A percentile compares a stretch with the other conserved stretches of the same genome.
phyloP scores from a whole-genome alignment of 2,888 invertebrate species.

The Sepiola atlantica region DNA sequence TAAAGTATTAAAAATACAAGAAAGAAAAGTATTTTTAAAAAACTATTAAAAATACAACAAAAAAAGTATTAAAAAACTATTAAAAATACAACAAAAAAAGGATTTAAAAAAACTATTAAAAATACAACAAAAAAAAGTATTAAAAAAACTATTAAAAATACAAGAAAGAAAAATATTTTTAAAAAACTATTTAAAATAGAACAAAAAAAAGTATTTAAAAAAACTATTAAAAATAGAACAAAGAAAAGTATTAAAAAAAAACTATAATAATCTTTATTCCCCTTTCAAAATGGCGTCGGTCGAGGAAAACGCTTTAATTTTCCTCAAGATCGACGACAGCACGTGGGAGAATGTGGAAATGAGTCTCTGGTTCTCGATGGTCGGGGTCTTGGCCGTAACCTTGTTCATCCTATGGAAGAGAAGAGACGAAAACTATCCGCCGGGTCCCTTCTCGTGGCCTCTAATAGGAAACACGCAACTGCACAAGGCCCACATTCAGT shows the following conservation, averaged over 20 bases:
- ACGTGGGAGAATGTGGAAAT: conserved; percentile 42
- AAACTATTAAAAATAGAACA: background rate
- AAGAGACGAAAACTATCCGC: conserved; percentile 54
- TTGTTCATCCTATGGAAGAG: conserved; percentile 55
- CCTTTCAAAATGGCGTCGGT: background rate
- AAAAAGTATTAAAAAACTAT: background rate
- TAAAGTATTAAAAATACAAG: background rate
- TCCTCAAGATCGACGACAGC: background rate
- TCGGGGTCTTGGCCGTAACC: conserved; percentile 50
- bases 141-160: background rate
- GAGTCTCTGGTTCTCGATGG: conserved; percentile 42
- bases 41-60: background rate
- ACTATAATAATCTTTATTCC: background rate
- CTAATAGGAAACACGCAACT: conserved; percentile 58
- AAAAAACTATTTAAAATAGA: background rate
- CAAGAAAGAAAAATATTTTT: background rate
- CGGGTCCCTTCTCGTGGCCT: conserved; percentile 60
- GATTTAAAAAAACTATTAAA: background rate
- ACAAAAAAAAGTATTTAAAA: background rate
- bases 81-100: background rate
- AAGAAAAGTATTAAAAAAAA: background rate
- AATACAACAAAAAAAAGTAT: background rate
- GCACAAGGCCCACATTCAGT: conserved; percentile 58
- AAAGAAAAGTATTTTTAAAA: too few species aligned
- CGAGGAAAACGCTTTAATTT: background rate